These are phyloP conservation scores for Drosophila aldrichi DNA, from an alignment of 2,888 invertebrate genomes.

Conservation along the genomic window DNA sequence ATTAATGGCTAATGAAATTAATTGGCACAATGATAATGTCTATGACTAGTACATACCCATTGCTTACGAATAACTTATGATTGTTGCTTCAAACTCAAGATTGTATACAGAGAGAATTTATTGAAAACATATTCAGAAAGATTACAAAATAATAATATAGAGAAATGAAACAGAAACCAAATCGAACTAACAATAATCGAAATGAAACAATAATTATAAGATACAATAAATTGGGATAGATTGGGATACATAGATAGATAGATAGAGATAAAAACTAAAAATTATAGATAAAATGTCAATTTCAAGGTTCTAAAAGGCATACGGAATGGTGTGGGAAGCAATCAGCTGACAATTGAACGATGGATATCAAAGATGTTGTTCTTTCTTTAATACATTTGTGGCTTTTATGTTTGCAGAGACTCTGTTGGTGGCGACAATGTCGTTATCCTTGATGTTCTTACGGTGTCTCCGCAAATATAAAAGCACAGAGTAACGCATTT, in stretches of 20 bases:
- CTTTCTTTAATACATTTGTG: conserved; percentile 54
- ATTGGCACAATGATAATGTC: conserved; percentile 17
- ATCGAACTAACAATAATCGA: conserved; percentile 28
- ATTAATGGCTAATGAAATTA: conserved; percentile 2
- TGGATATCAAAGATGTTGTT: conserved; percentile 69
- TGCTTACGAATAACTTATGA: conserved; percentile 61
- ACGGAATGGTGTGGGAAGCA: conserved; percentile 86
- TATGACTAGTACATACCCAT: conserved; percentile 58
- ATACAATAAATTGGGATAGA: conserved; percentile 28
- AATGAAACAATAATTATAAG: conserved; percentile 7
- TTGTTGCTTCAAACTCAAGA: conserved; percentile 54
- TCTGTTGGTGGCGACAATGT: conserved; percentile 14
- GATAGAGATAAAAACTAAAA: conserved; percentile 45
- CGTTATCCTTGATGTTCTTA: conserved; percentile 56
- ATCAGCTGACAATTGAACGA: conserved; percentile 85
- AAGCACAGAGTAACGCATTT: conserved; percentile 83
- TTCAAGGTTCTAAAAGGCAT: conserved; percentile 84
- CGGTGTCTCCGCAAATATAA: conserved; percentile 82
- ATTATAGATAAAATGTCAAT: conserved; percentile 62
- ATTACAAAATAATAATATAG: conserved; percentile 40
- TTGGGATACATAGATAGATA: conserved; percentile 16
- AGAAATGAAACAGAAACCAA: conserved; percentile 9
- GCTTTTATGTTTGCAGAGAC: conserved; percentile 75
- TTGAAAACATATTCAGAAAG: conserved; percentile 37
- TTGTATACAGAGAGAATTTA: conserved; percentile 38